Evolutionary conservation across 1,140 invertebrate species (phyloP).

Genomic region (Holcopasites calliopsidis): DNA sequence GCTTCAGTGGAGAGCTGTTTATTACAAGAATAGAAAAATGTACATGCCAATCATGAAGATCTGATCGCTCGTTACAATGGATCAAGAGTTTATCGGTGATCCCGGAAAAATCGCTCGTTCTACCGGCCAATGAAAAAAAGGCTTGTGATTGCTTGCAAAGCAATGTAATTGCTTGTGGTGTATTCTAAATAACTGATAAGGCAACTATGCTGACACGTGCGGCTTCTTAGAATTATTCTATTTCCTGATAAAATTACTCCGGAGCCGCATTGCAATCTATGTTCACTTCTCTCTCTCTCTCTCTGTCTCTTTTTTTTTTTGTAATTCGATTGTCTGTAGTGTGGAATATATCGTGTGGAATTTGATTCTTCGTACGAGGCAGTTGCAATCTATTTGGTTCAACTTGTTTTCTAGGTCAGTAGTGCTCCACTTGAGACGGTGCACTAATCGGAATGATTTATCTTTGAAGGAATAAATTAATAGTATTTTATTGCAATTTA

Average conservation of each 20-base stretch:
- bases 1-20: background rate
- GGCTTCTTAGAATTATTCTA: background rate
- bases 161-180: background rate
- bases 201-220: background rate
- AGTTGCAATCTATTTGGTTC: slow-evolving; percentile 31
- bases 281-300: no score
- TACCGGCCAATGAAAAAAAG: slow-evolving; percentile 11
- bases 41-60: background rate
- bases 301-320: no score
- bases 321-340: background rate
- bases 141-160: background rate
- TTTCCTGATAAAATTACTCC: background rate
- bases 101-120: slow-evolving; percentile 9
- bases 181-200: slow-evolving; percentile 17
- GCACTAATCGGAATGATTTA: slow-evolving; percentile 15
- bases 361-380: slow-evolving; percentile 1
- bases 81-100: slow-evolving; percentile 9
- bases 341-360: no score
- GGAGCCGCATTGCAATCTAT: no score
- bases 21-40: slow-evolving; percentile 5
- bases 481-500: background rate
- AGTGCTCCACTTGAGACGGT: slow-evolving; percentile 5
- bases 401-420: slow-evolving; percentile 40
- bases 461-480: slow-evolving; percentile 26
- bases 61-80: background rate